Conservation (phyloP, 1,140 invertebrate species). For the Pachyrhynchus sulphureomaculatus region DNA sequence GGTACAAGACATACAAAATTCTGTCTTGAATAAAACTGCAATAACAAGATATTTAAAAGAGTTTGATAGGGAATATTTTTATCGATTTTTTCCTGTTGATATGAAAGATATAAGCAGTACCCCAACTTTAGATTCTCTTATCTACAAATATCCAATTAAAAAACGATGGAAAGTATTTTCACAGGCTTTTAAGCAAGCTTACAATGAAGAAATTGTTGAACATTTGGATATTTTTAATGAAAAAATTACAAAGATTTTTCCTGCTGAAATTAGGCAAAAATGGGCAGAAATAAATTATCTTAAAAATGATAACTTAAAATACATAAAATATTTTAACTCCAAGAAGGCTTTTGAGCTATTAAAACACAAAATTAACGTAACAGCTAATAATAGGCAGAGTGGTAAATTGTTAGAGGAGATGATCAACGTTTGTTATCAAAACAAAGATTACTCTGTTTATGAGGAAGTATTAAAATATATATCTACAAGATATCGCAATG, state of each 20-base stretch:
- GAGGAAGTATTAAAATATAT: conserved; percentile 21
- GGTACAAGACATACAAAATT: neutral
- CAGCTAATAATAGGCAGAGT: neutral
- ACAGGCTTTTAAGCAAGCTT: neutral
- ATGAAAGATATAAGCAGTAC: neutral
- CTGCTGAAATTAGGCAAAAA: neutral
- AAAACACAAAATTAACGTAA: conserved; percentile 12
- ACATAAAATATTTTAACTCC: neutral
- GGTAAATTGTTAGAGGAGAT: neutral
- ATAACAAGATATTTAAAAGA: neutral
- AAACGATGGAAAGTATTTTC: conserved; percentile 2
- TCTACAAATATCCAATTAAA: neutral
- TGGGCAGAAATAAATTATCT: conserved; percentile 6
- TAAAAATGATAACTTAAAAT: neutral
- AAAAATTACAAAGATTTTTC: neutral
- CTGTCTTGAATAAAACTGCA: neutral
- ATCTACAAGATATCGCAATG: conserved; percentile 12
- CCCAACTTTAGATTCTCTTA: neutral
- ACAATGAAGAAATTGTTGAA: conserved; percentile 11
- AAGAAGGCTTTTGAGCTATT: neutral
- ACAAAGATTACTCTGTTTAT: conserved; percentile 14
- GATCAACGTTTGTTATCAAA: conserved; percentile 1
- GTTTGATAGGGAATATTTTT: conserved; percentile 3
- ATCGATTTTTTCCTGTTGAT: neutral
- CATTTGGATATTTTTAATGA: neutral